phyloP scores from a whole-genome alignment of 2,113 vertebrate genomes.

The Atlantisia rogersi region DNA sequence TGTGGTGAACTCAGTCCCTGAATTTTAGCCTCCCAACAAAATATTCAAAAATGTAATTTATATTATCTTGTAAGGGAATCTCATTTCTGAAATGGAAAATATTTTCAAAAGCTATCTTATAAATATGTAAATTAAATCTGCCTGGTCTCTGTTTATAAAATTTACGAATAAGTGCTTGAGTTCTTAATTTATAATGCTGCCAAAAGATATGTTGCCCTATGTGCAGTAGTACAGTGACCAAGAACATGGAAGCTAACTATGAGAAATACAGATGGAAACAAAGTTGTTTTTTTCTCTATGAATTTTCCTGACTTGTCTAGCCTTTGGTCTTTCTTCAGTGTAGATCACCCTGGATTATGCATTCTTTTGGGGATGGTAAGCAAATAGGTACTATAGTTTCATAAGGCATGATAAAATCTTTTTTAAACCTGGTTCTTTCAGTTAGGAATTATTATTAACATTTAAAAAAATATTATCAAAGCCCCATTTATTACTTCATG shows the following conservation, averaged over 20 bases:
- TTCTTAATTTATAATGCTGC: not conserved
- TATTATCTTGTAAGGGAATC: not conserved
- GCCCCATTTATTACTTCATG: not conserved
- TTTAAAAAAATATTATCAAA: not conserved
- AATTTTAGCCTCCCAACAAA: not conserved
- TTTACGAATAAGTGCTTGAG: not conserved
- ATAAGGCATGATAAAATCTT: not conserved
- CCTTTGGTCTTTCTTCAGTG: not conserved
- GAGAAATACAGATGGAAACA: not conserved
- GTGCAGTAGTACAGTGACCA: not conserved
- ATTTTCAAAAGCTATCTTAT: not conserved
- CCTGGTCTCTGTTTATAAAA: not conserved
- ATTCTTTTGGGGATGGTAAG: not conserved
- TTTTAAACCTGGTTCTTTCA: not conserved
- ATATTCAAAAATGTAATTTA: not conserved
- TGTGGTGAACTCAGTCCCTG: not conserved
- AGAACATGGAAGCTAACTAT: not conserved
- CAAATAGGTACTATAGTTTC: not conserved
- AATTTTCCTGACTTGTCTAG: conserved; percentile 20
- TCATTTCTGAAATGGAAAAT: not conserved
- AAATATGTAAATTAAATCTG: not conserved
- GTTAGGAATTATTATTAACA: not conserved
- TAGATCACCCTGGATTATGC: not conserved
- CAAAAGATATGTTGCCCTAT: not conserved
- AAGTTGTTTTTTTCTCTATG: not conserved